Percentiles rank a stretch among this genome's conserved stretches.
Evolutionary conservation across 1,140 invertebrate species (phyloP).

Genomic region (Zophobas atratus): DNA sequence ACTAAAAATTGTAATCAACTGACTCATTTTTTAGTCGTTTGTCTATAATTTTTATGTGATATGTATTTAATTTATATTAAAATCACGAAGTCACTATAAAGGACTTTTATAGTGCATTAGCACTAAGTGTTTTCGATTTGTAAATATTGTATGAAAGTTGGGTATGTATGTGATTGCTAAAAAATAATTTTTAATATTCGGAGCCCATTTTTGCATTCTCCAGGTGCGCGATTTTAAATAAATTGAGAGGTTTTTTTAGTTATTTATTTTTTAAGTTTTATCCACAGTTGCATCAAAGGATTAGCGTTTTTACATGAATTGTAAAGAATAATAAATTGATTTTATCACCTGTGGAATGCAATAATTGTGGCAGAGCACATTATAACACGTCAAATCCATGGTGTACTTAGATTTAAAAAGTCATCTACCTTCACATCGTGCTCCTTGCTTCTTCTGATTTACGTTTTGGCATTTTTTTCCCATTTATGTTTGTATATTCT

Average conservation of each 20-base stretch:
- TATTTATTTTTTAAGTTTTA: slow-evolving; percentile 32
- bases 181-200: slow-evolving; percentile 52
- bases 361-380: slow-evolving; percentile 40
- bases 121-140: slow-evolving; percentile 58
- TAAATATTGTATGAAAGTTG: slow-evolving; percentile 61
- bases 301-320: slow-evolving; percentile 8
- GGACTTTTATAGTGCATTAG: slow-evolving; percentile 54
- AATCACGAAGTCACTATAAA: slow-evolving; percentile 52
- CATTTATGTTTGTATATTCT: slow-evolving; percentile 38
- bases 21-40: slow-evolving; percentile 54
- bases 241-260: slow-evolving; percentile 26
- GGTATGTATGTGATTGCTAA: slow-evolving; percentile 52
- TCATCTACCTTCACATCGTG: slow-evolving; percentile 51
- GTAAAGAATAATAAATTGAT: slow-evolving; percentile 15
- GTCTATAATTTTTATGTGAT: slow-evolving; percentile 60
- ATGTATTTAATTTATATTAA: slow-evolving; percentile 52
- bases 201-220: slow-evolving; percentile 46
- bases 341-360: slow-evolving; percentile 39
- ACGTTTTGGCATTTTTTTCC: slow-evolving; percentile 34
- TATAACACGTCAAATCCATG: slow-evolving; percentile 60
- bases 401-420: slow-evolving; percentile 60
- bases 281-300: slow-evolving; percentile 2
- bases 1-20: slow-evolving; percentile 54
- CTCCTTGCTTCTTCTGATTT: slow-evolving; percentile 45
- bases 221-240: slow-evolving; percentile 31